A percentile compares a stretch with the other conserved stretches of the same genome.
Evolutionary conservation across 2,888 invertebrate genomes (phyloP).

Genomic region (Homarus gammarus): DNA sequence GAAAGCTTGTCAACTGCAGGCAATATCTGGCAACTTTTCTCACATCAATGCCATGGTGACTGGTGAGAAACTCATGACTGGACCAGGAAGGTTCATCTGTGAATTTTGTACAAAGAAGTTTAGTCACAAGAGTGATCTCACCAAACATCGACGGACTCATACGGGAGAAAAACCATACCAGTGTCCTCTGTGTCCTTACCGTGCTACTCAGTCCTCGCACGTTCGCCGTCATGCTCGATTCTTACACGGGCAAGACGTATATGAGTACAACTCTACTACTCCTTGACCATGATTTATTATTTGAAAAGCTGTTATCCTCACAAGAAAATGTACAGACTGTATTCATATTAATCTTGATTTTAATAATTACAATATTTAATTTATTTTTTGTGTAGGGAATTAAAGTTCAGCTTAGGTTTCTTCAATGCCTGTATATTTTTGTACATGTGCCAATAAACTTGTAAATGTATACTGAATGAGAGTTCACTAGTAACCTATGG

Average conservation of each 20-base stretch:
- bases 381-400: background rate
- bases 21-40: constrained; percentile 17
- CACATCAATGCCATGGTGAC: constrained; percentile 13
- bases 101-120: constrained; percentile 51
- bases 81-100: constrained; percentile 21
- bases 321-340: constrained; percentile 4
- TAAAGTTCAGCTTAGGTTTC: constrained; percentile 17
- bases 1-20: constrained; percentile 24
- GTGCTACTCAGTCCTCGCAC: constrained; percentile 56
- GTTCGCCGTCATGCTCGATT: constrained; percentile 50
- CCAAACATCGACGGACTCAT: constrained; percentile 49
- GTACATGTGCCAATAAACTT: constrained; percentile 67
- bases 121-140: constrained; percentile 41
- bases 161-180: constrained; percentile 54
- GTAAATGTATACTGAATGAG: constrained; percentile 49
- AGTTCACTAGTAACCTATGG: background rate
- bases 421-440: constrained; percentile 63
- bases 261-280: constrained; percentile 30
- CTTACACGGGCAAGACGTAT: constrained; percentile 45
- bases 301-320: background rate
- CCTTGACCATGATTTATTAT: background rate
- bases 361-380: too few relatives aligned
- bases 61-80: constrained; percentile 16
- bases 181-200: constrained; percentile 49
- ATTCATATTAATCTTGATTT: constrained; percentile 2